Evolutionary conservation across 1,140 invertebrate species (phyloP), one percentile per base, ranked within the genome.

Genomic region (Formica exsecta): DNA sequence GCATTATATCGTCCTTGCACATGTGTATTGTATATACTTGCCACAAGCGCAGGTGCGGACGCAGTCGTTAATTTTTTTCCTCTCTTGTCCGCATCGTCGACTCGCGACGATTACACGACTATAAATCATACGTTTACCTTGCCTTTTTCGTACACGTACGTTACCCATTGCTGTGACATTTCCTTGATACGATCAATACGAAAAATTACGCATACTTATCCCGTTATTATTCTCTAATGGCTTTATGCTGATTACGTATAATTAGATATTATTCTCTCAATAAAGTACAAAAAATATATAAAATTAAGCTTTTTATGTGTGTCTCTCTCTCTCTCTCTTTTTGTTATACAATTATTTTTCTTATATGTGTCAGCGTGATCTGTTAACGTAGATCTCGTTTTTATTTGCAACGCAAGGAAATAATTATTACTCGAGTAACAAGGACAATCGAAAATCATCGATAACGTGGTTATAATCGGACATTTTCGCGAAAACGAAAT

Each of bases 401-500:
- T 54, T 70, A 80, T 68, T 65, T 57, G 38, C 32, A 0, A 38
- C 75, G 57, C 22, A 41, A 68, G 68, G 48, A 36, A 36, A 61
- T 70, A 80, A 80, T 80, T 80, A 80, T 54, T 80, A n/a, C 48
- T 54, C 65, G 77, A 51, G 29, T 66, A 79, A 44, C 44, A 79
- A 57, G 36, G 38, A 48, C 77, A 80, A 80, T 80, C 44, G 51
- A 80, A 80, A 80, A 51, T 80, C 65, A 70, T 83, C 80, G 70
- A 62, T 74, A 73, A 83, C 70, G 57, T 48, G 75, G 62, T 76
- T 62, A 84, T 61, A 38, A 76, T 76, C 44, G 54, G 71, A 84
- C 59, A 74, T 84, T 84, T 84, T 84, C 80, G n/a, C 80, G 41
- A 84, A 75, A 84, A 75, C 70, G 80, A 84, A 75, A 75, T 74